phyloP scores from a whole-genome alignment of 2,888 invertebrate species.

The Patella caerulea region DNA sequence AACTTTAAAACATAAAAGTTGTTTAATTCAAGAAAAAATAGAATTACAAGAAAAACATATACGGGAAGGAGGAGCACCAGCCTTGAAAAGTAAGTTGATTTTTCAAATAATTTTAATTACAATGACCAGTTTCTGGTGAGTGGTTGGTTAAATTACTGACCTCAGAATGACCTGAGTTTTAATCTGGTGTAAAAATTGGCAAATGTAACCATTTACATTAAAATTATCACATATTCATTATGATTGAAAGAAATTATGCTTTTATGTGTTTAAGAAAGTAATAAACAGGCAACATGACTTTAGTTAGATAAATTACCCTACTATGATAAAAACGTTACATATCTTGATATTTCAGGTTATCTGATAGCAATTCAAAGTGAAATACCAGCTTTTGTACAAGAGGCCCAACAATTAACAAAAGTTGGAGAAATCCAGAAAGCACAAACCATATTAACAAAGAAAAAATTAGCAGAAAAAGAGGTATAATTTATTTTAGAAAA shows the following conservation, averaged over 20 bases:
- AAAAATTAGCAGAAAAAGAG: neutral
- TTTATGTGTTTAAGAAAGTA: no score
- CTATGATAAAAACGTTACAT: no score
- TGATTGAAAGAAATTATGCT: no score
- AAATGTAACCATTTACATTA: no score
- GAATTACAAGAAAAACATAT: constrained; percentile 58
- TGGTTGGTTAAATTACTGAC: no score
- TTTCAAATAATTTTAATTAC: neutral
- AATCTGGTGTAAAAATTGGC: no score
- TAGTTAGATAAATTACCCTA: no score
- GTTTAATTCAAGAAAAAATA: constrained; percentile 59
- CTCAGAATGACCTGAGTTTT: no score
- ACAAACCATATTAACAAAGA: constrained; percentile 54
- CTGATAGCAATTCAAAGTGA: constrained; percentile 55
- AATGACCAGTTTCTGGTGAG: no score
- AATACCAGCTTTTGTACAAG: constrained; percentile 53
- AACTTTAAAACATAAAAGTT: constrained; percentile 61
- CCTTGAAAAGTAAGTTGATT: constrained; percentile 53
- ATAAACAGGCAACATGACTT: no score
- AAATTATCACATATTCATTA: no score
- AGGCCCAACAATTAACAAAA: constrained; percentile 60
- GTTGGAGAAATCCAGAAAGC: constrained; percentile 68
- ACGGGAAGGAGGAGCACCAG: constrained; percentile 55
- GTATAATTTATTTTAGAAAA: neutral
- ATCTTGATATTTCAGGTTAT: constrained; percentile 52